Evolutionary conservation across 2,888 invertebrate genomes (phyloP).

Genomic region (Sarcophaga caerulescens): DNA sequence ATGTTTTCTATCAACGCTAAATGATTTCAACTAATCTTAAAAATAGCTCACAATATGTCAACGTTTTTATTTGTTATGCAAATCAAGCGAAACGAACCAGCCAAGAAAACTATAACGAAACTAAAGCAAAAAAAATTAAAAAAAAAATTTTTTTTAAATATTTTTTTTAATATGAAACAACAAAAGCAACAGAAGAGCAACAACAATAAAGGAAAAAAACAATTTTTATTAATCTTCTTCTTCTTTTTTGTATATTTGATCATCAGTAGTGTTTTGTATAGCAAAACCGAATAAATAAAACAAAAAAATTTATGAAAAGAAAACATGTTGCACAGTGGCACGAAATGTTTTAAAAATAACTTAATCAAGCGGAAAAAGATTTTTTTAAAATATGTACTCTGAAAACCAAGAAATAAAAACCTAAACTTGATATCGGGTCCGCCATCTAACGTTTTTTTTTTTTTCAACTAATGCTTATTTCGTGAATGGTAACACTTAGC

Average conservation of each 20-base stretch:
- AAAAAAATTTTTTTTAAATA: conserved; percentile 3
- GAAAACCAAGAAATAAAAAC: background rate
- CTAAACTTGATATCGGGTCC: no score
- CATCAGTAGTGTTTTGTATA: background rate
- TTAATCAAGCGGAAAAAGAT: background rate
- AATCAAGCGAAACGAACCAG: conserved; percentile 69
- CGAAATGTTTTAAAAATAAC: background rate
- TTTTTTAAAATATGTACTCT: background rate
- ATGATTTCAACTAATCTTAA: conserved; percentile 68
- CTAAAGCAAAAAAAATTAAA: background rate
- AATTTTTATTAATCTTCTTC: conserved; percentile 62
- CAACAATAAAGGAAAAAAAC: conserved; percentile 3
- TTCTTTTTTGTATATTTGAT: conserved; percentile 28
- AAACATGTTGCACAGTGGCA: conserved; percentile 57
- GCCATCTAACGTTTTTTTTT: no score
- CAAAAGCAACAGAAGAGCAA: conserved; percentile 9
- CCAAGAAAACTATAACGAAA: background rate
- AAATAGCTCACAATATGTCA: conserved; percentile 77
- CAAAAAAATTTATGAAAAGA: conserved; percentile 14
- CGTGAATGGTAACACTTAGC: no score
- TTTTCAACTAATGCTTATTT: no score
- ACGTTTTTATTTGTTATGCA: conserved; percentile 78
- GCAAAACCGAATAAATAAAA: background rate
- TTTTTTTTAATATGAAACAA: background rate
- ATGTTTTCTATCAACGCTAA: conserved; percentile 68